Conservation (phyloP, 2,888 invertebrate genomes). For the Dasysyrphus albostriatus region DNA sequence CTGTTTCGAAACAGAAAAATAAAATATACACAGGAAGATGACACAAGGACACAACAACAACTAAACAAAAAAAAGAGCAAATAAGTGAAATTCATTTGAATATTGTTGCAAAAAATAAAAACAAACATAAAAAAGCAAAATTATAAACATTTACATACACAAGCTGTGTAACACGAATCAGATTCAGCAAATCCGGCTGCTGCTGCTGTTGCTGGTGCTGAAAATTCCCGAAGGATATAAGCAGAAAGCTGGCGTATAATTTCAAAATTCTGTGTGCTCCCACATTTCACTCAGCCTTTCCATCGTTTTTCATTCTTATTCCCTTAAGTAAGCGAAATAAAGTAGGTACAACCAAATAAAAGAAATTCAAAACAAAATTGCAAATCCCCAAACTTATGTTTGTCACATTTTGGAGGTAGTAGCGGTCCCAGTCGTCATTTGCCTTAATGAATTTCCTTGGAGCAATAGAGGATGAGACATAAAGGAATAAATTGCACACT, state of each 20-base stretch:
- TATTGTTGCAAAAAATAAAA: slow-evolving; percentile 45
- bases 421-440: slow-evolving; percentile 66
- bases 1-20: slow-evolving; percentile 37
- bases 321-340: slow-evolving; percentile 39
- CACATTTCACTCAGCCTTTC: not conserved
- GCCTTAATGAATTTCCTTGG: slow-evolving; percentile 62
- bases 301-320: slow-evolving; percentile 49
- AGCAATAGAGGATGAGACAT: slow-evolving; percentile 19
- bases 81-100: slow-evolving; percentile 71
- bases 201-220: slow-evolving; percentile 11
- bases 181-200: slow-evolving; percentile 47
- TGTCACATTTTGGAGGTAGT: slow-evolving; percentile 56
- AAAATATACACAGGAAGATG: slow-evolving; percentile 33
- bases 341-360: slow-evolving; percentile 12
- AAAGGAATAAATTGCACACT: slow-evolving; percentile 41
- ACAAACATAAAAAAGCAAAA: slow-evolving; percentile 36
- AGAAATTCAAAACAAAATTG: slow-evolving; percentile 20
- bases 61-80: slow-evolving; percentile 27
- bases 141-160: slow-evolving; percentile 52
- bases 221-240: slow-evolving; percentile 65
- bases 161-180: slow-evolving; percentile 60
- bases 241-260: slow-evolving; percentile 39
- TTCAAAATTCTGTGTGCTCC: slow-evolving; percentile 35
- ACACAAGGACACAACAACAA: slow-evolving; percentile 23
- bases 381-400: slow-evolving; percentile 71